Base-by-base conservation (phyloP, 2,888 invertebrate genomes). In the Oeneis ivallda region DNA sequence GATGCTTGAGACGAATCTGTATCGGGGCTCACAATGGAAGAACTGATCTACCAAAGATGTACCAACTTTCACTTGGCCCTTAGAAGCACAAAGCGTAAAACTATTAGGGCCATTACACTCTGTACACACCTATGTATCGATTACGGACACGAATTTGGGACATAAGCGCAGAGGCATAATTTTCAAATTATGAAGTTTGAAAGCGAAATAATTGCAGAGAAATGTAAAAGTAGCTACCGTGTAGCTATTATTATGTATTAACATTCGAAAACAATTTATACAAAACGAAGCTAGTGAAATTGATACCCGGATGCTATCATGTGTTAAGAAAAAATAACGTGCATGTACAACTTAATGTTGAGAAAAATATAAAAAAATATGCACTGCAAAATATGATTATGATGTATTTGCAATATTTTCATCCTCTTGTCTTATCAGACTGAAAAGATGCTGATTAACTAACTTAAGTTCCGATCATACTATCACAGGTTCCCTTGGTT, bases 51-150 rank as follows among this genome's bases (percentile, higher is more conserved):
- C 80, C 81, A 86, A 86, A 84, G 83, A 83, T 80, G 79, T 75
- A 77, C 76, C 67, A 79, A 86, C 90, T 91, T 91, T 91, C 91
- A 81, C 89, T 82, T 71, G 84, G 87, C 89, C 91, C 89, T 90
- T 84, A 76, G 72, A 70, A 69, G 61, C 71, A 77, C 74, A 71
- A 75, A 74, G 73, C 78, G 74, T 72, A 71, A 59, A 76, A 75
- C 75, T 66, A 78, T 82, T 77, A 79, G 75, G 76, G 74, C 71
- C 77, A 75, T 77, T 79, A 77, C n/a, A n/a, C 75, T 74, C 75
- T 75, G 77, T 76, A 54, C 45, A 62, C 62, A 61, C 32, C 34
- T 10, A 11, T 6, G 62, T 62, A 62, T 62, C 54, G 54, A 61
- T 61, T 62, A 62, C 54, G 32, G 62, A 32, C 45, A 62, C 32